A percentile compares a stretch with the other conserved stretches of the same genome.
Conservation (phyloP, 2,888 invertebrate species). For the Salticus scenicus region DNA sequence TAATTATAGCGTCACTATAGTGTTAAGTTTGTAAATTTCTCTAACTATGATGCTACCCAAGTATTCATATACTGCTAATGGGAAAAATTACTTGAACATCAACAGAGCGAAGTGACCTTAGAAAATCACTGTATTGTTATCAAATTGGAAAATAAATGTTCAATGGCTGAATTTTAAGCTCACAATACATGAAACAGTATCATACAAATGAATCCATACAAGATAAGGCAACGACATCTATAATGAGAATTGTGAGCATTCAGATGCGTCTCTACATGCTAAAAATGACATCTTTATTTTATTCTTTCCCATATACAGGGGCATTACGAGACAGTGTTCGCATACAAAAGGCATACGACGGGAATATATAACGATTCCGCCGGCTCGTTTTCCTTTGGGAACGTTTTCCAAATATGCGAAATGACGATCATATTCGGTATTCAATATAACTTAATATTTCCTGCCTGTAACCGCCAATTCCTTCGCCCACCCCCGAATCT, state of each 20-base stretch:
- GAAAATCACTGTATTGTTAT: conserved; percentile 6
- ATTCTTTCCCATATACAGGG: not conserved
- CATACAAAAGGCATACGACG: not conserved
- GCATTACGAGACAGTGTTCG: conserved; percentile 9
- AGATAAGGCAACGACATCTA: not conserved
- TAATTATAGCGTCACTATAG: not conserved
- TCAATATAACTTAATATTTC: conserved; percentile 12
- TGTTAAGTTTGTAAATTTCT: not conserved
- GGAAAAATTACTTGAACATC: not conserved
- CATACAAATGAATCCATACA: not conserved
- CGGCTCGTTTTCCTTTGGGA: not conserved
- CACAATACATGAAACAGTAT: not conserved
- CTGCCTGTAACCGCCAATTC: conserved; percentile 11
- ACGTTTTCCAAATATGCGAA: conserved; percentile 11
- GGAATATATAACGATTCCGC: not conserved
- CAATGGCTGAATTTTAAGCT: not conserved
- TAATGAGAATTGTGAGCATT: not conserved
- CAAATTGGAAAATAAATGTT: conserved; percentile 1
- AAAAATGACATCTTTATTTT: conserved; percentile 13
- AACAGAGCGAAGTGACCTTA: not conserved
- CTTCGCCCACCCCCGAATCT: conserved; percentile 6
- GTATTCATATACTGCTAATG: not conserved
- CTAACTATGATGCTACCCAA: not conserved
- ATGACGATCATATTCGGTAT: conserved; percentile 2
- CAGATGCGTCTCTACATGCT: not conserved